Evolutionary conservation across 2,888 invertebrate genomes (phyloP), one percentile per base, ranked within the genome.

Genomic region (Lagria hirta): DNA sequence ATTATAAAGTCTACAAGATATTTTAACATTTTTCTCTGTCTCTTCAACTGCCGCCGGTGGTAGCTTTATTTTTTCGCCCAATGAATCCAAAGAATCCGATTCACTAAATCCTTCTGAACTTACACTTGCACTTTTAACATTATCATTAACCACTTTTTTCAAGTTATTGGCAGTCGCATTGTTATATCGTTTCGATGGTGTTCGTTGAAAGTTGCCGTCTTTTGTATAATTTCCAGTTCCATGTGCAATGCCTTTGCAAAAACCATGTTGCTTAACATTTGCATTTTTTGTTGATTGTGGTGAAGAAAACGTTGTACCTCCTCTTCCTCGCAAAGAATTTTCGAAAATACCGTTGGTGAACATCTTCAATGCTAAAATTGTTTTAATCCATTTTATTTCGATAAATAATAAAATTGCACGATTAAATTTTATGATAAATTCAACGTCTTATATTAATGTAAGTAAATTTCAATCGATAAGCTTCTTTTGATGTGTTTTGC

Each of bases 231-330:
- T 81, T 30, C 87, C 87, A 55, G 83, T 80, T 6, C 86, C 88
- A 64, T 88, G 88, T 1, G 84, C 81, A 61, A 83, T 82, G 16
- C 88, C 88, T 17, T 81, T 84, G 66, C 88, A 88, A 36, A 82
- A 82, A 58, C 80, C 81, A 66, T 88, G 88, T 45, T 79, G 78
- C 54, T 76, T 75, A 48, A 77, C 68, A 33, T 76, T 75, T 42
- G 75, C 75, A 44, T 75, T 72, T 56, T 77, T 77, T 37, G 75
- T 17, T 3, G 11, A 7, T 7, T 35, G 24, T 10, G 33, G 33
- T 2, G 38, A 76, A 11, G 74, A 72, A 49, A 53, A 51, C 4
- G 52, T 51, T 6, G 18, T 61, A 73, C 36, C 74, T 74, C 51
- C 73, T 41, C 70, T 52, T 51, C 75, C 73, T 41, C 81, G 74